Base-by-base conservation (phyloP, 2,888 invertebrate genomes). In the Agriopis marginaria region DNA sequence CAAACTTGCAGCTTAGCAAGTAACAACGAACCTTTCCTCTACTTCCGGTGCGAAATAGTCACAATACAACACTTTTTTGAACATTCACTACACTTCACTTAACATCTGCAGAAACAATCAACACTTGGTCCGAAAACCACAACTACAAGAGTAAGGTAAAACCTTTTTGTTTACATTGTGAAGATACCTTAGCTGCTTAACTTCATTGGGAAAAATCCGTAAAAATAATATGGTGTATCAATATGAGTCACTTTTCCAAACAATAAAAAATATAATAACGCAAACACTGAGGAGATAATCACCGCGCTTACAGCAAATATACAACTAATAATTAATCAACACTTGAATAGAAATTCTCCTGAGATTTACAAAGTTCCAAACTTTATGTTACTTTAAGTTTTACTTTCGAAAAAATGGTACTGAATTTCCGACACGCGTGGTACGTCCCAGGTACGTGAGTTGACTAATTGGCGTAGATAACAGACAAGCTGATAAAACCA, bases 61-160 rank as follows among this genome's bases (percentile, higher is more conserved):
- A 81, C 89, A 88, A 69, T 85, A 86, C 66, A 89, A 73, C 77
- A 88, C 84, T 77, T 85, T 88, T 68, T 81, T 85, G 68, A 86
- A 84, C 87, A 87, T 85, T 65, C 60, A 72, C 55, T 40, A 23
- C 49, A 71, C 61, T 66, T 58, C 55, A 64, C 44, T 62, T 39
- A 42, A 54, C 59, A 56, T 61, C 12, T 54, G 10, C 32, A 53
- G 12, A 32, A 14, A 55, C 8, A 14, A 55, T 14, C n/a, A 32
- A 45, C 50, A 49, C 12, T 17, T 11, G 14, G 9, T 56, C 5
- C 0, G 42, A 12, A 42, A 44, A 55, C 12, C 17, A 56, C 7
- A 4, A n/a, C 7, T 7, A 7, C 7, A 11, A 47, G n/a, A n/a
- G n/a, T n/a, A n/a, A 45, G 12, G 12, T 6, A 11, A n/a, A 47